Evolutionary conservation across 2,888 invertebrate genomes (phyloP).

Genomic region (Apamea sordens): DNA sequence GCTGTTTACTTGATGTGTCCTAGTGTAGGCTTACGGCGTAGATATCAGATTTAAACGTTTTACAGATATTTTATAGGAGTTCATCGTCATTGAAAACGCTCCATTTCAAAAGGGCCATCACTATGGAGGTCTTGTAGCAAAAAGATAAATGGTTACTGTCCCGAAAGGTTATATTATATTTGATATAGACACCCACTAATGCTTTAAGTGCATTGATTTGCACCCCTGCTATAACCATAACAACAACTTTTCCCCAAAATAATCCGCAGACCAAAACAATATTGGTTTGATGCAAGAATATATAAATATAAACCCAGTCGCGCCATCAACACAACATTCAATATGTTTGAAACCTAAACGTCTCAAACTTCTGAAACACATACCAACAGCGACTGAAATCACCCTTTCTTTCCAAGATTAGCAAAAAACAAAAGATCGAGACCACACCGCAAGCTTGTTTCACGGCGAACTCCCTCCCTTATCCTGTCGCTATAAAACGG

Average conservation of each 20-base stretch:
- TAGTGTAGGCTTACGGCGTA: background rate
- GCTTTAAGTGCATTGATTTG: background rate
- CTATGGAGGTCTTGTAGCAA: background rate
- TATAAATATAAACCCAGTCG: background rate
- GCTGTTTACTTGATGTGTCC: slow-evolving; percentile 22
- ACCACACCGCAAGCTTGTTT: slow-evolving; percentile 54
- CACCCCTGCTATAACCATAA: background rate
- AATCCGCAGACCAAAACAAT: background rate
- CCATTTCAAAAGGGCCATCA: background rate
- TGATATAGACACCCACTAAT: background rate
- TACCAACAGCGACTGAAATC: slow-evolving; percentile 7
- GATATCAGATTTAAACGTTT: background rate
- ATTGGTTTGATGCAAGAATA: background rate
- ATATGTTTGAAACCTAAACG: slow-evolving; percentile 1
- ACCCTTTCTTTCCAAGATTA: slow-evolving; percentile 51
- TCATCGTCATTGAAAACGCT: background rate
- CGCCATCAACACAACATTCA: background rate
- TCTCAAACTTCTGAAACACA: slow-evolving; percentile 18
- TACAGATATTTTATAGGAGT: background rate
- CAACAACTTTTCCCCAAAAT: background rate
- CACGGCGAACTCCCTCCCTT: slow-evolving; percentile 62
- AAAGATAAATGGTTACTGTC: background rate
- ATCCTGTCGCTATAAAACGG: slow-evolving; percentile 64
- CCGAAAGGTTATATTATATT: background rate
- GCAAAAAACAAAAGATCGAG: slow-evolving; percentile 61